Percentiles rank a stretch among this genome's conserved stretches.
Conservation (phyloP, 2,888 invertebrate genomes). For the Gisinianus flammeolus region DNA sequence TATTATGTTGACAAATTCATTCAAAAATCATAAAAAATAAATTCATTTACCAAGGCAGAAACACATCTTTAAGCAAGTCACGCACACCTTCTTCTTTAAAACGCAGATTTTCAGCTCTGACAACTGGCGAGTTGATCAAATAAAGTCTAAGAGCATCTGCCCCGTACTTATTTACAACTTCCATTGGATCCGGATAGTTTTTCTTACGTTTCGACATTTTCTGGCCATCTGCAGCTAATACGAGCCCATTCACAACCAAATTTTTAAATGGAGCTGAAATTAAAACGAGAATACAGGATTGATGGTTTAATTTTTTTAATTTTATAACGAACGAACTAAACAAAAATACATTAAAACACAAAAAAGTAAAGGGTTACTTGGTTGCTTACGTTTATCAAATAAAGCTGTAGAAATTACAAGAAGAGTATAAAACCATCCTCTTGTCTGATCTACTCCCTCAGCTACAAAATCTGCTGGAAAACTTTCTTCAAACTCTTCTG, state of each 20-base stretch:
- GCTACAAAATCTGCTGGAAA: conserved; percentile 99
- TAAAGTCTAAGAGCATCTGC: conserved; percentile 96
- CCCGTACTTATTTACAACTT: conserved; percentile 85
- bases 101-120: conserved; percentile 91
- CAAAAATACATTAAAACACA: too few species aligned
- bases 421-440: conserved; percentile 99
- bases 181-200: conserved; percentile 97
- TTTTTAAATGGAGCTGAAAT: conserved; percentile 99
- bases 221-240: conserved; percentile 95
- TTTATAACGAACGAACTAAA: too few species aligned
- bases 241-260: conserved; percentile 92
- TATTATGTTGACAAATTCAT: not conserved
- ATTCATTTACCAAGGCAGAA: conserved; percentile 82
- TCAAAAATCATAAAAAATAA: conserved; percentile 10
- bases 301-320: too few species aligned
- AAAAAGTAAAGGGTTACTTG: too few species aligned
- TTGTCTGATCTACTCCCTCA: conserved; percentile 98
- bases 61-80: conserved; percentile 95
- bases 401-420: conserved; percentile 94
- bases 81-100: conserved; percentile 98
- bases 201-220: conserved; percentile 99
- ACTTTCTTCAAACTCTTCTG: conserved; percentile 80
- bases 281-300: too few species aligned
- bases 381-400: conserved; percentile 91
- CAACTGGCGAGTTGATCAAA: conserved; percentile 97